phyloP scores from a whole-genome alignment of 2,797 vertebrate species.

The Microctenopoma lineatum region DNA sequence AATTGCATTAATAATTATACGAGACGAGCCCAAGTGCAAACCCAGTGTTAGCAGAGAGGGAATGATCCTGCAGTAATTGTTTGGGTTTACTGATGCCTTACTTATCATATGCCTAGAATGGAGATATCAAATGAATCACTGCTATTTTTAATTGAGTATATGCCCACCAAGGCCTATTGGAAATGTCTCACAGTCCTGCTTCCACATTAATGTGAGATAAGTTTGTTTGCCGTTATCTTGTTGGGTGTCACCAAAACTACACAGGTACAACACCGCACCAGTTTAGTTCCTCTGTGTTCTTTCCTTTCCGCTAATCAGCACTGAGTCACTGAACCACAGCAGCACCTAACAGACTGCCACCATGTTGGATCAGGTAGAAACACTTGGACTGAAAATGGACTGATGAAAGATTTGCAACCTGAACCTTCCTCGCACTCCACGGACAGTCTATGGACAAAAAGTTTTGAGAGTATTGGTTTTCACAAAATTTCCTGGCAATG shows the following conservation, averaged over 20 bases:
- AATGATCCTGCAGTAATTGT: too few species aligned
- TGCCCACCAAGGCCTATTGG: not conserved
- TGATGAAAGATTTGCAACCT: too few species aligned
- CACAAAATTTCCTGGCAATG: too few species aligned
- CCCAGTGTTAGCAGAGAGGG: too few species aligned
- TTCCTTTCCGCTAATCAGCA: not conserved
- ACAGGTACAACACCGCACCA: not conserved
- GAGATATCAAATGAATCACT: not conserved
- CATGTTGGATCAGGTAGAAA: not conserved
- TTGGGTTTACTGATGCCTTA: too few species aligned
- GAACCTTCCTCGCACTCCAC: too few species aligned
- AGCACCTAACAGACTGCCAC: not conserved
- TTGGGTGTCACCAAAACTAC: not conserved
- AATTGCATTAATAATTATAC: not conserved
- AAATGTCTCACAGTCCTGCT: not conserved
- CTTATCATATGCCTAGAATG: too few species aligned
- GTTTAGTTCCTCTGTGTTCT: not conserved
- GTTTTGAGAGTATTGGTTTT: too few species aligned
- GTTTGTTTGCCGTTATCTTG: not conserved
- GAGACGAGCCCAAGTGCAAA: not conserved
- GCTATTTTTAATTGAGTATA: not conserved
- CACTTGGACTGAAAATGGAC: too few species aligned
- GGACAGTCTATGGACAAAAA: too few species aligned
- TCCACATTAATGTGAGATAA: conserved; percentile 6
- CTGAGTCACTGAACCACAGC: not conserved